Evolutionary conservation across 2,113 vertebrate genomes (phyloP).

Genomic region (Scartelaos histophorus): DNA sequence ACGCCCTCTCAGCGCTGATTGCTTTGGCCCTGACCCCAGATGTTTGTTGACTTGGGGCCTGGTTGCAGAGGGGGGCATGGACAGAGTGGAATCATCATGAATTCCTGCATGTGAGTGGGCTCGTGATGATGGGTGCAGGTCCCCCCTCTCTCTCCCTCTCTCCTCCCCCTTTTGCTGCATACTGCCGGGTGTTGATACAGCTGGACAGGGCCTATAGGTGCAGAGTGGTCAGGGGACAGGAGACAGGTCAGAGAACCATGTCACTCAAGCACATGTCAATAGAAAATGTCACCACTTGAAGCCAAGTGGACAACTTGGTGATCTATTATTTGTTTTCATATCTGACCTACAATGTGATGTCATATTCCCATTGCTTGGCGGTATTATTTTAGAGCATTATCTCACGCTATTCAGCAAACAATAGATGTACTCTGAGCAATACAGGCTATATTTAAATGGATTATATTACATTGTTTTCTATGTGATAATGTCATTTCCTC

Average conservation of each 20-base stretch:
- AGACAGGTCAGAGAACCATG: slow-evolving; percentile 67
- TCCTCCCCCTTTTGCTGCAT: slow-evolving; percentile 40
- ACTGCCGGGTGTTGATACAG: slow-evolving; percentile 74
- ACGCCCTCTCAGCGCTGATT: slow-evolving; percentile 66
- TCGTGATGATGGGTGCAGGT: slow-evolving; percentile 54
- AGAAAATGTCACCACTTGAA: slow-evolving; percentile 24
- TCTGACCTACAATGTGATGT: not conserved
- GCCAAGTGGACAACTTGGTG: not conserved
- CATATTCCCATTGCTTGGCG: not conserved
- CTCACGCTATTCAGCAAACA: not conserved
- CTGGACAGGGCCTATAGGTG: slow-evolving; percentile 69
- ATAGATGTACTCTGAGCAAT: too few relatives aligned
- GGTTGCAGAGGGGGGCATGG: slow-evolving; percentile 58
- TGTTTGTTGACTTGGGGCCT: slow-evolving; percentile 75
- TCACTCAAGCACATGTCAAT: slow-evolving; percentile 31
- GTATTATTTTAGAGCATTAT: not conserved
- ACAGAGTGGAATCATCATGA: slow-evolving; percentile 64
- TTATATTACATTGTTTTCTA: too few relatives aligned
- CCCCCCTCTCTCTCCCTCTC: slow-evolving; percentile 45
- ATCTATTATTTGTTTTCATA: not conserved
- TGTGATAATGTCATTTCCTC: too few relatives aligned
- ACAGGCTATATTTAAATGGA: too few relatives aligned
- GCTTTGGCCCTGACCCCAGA: slow-evolving; percentile 73
- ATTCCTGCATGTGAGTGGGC: slow-evolving; percentile 59
- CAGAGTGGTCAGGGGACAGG: slow-evolving; percentile 77